phyloP scores from a whole-genome alignment of 2,113 vertebrate species.

The Neolamprologus falcicula region DNA sequence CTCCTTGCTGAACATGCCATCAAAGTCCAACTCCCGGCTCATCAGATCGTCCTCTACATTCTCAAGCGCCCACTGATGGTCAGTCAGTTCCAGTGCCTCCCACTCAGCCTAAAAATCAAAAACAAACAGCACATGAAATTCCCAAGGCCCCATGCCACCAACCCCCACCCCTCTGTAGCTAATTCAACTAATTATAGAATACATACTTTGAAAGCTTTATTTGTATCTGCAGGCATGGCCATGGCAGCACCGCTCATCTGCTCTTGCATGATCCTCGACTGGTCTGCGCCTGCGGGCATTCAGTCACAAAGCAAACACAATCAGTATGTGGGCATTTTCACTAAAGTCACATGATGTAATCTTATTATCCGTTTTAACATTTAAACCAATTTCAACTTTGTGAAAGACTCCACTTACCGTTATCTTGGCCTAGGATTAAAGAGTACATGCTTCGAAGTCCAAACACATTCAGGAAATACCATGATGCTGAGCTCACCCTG shows the following conservation, averaged over 20 bases:
- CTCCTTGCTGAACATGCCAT: constrained; percentile 97
- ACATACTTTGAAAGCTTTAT: constrained; percentile 98
- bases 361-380: not conserved
- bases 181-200: not conserved
- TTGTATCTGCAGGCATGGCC: constrained; percentile 98
- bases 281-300: constrained; percentile 82
- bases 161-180: not conserved
- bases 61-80: constrained; percentile 97
- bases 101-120: constrained; percentile 83
- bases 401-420: constrained; percentile 73
- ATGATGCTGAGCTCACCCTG: constrained; percentile 98
- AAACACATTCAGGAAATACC: constrained; percentile 99
- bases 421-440: constrained; percentile 95
- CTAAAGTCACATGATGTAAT: not conserved
- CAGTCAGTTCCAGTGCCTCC: constrained; percentile 94
- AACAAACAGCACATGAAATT: not conserved
- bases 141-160: not conserved
- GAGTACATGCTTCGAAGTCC: constrained; percentile 98
- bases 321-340: not conserved
- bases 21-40: constrained; percentile 91
- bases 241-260: constrained; percentile 98
- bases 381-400: not conserved
- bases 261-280: constrained; percentile 97
- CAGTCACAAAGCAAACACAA: not conserved
- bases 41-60: constrained; percentile 94